These are phyloP conservation scores for Apodemus agrarius DNA, from an alignment of 2,797 vertebrate genomes.

Conservation along the genomic window DNA sequence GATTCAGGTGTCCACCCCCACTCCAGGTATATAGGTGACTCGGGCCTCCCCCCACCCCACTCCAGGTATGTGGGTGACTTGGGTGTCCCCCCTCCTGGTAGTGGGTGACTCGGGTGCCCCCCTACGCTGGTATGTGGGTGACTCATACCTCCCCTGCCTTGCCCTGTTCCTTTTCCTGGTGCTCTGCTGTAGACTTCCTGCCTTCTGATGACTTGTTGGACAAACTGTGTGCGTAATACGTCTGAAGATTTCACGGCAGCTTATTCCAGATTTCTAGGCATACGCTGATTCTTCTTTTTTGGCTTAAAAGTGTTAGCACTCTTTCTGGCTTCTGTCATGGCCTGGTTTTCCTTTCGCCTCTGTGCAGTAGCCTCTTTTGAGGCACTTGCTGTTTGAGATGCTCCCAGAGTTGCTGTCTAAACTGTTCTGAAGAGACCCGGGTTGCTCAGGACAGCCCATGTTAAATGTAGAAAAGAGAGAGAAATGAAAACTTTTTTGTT, in stretches of 20 bases:
- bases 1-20: too few species aligned
- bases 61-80: too few species aligned
- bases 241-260: background rate
- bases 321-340: background rate
- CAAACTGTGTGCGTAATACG: background rate
- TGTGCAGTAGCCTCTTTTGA: background rate
- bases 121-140: too few species aligned
- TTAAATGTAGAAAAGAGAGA: background rate
- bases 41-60: background rate
- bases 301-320: background rate
- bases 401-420: background rate
- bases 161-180: background rate
- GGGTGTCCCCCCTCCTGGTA: too few species aligned
- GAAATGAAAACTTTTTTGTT: background rate
- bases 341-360: constrained; percentile 8
- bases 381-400: constrained; percentile 22
- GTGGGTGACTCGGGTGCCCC: too few species aligned
- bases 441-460: background rate
- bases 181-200: background rate
- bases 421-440: background rate
- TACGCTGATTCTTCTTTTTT: constrained; percentile 10
- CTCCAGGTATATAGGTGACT: constrained; percentile 89
- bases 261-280: constrained; percentile 7
- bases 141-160: too few species aligned
- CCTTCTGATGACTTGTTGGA: background rate